Conservation (phyloP, 1,140 invertebrate genomes). For the Anastrepha ludens region DNA sequence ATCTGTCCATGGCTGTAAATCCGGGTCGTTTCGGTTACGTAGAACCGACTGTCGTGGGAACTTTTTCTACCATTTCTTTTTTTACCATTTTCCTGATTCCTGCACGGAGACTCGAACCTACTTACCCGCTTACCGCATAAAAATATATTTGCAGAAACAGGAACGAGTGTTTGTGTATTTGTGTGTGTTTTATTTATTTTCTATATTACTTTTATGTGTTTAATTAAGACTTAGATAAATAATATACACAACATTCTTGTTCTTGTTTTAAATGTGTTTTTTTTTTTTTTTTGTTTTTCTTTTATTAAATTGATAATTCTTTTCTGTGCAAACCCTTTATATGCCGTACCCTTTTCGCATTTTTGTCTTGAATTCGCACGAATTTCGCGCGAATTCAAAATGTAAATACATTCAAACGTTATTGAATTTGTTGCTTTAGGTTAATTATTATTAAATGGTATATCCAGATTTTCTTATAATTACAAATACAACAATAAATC, state of each 20-base stretch:
- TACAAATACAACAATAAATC: slow-evolving; percentile 14
- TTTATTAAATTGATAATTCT: slow-evolving; percentile 24
- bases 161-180: background rate
- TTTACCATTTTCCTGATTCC: too few species aligned
- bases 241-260: slow-evolving; percentile 43
- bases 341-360: slow-evolving; percentile 5
- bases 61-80: too few species aligned
- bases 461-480: slow-evolving; percentile 29
- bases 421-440: slow-evolving; percentile 4
- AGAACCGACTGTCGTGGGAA: too few species aligned
- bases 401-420: background rate
- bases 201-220: slow-evolving; percentile 49
- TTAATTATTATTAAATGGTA: slow-evolving; percentile 30
- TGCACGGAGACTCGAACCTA: too few species aligned
- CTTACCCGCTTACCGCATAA: too few species aligned
- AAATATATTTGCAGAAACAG: too few species aligned
- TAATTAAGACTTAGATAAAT: slow-evolving; percentile 50
- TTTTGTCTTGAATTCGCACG: background rate
- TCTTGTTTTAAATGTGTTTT: background rate
- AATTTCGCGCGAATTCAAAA: slow-evolving; percentile 6
- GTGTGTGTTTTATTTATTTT: slow-evolving; percentile 22
- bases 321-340: slow-evolving; percentile 18
- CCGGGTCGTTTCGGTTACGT: too few species aligned
- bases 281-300: background rate
- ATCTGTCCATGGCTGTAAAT: too few species aligned